Base-by-base conservation (phyloP, 2,888 invertebrate species). In the Hylaea fasciaria region DNA sequence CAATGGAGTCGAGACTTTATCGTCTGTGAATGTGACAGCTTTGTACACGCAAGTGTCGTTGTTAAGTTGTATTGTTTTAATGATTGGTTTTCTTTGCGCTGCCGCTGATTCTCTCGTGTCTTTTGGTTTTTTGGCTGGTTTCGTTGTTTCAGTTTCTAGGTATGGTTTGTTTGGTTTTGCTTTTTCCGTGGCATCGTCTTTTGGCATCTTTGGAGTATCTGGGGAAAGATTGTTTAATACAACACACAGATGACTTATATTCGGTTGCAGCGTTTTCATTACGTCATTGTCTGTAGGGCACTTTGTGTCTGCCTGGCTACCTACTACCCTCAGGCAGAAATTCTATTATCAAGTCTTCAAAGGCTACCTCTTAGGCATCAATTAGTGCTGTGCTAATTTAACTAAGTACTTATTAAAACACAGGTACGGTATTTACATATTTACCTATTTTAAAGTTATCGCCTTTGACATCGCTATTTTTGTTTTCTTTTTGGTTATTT, bases 21-120 rank as follows among this genome's bases (percentile, higher is more conserved):
- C 66, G 3, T 86, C 85, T 0, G 76, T 76, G 52, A 88, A 87
- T 0, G 83, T 81, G 0, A 89, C 85, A 0, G 86, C 79, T 72
- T 88, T 89, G 58, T 74, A 86, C 0, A 78, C 57, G 22, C 57
- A 52, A 48, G 60, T 62, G 28, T 64, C 63, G 46, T 67, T 61
- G 9, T 60, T 64, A 39, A 60, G 16, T 8, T 45, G 52, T 0
- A 82, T 69, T 0, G 86, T 85, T 66, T 77, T 82, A 0, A 85
- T 80, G 0, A 83, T 65, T 0, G 83, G 82, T 55, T 72, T 80
- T 16, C 74, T 70, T 48, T 66, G 66, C 0, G 53, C 39, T 2
- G 22, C n/a, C n/a, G 35, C 45, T 44, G 0, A 7, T 28, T 28
- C 28, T 28, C 7, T 45, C 11, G 41, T 9, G 46, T 62, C 60